These are phyloP conservation scores for Melipona quadrifasciata DNA, from an alignment of 1,140 invertebrate species.

Conservation along the genomic window DNA sequence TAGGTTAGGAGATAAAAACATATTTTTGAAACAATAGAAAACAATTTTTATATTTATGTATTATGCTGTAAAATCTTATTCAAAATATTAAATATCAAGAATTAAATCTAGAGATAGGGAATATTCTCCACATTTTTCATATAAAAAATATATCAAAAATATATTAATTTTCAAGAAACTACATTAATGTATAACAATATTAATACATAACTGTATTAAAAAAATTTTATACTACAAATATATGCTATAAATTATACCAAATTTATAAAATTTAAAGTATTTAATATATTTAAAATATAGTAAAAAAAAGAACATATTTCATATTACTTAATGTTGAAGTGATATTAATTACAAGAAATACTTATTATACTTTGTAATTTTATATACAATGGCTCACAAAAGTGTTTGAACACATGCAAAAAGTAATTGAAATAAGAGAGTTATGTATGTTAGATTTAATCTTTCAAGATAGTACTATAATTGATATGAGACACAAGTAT, in stretches of 20 bases:
- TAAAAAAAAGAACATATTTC: neutral
- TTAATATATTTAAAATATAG: neutral
- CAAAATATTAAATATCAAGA: neutral
- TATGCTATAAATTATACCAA: neutral
- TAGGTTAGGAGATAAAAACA: neutral
- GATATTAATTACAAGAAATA: neutral
- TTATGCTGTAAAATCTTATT: neutral
- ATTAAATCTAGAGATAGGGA: neutral
- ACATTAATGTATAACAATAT: too few relatives aligned
- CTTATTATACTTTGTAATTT: neutral
- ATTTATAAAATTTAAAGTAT: neutral
- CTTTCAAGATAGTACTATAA: too few relatives aligned
- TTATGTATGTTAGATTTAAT: too few relatives aligned
- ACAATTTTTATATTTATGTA: neutral
- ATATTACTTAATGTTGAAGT: neutral
- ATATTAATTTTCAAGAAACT: too few relatives aligned
- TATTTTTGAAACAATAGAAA: neutral
- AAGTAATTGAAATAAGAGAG: too few relatives aligned
- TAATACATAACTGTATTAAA: too few relatives aligned
- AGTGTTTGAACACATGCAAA: too few relatives aligned
- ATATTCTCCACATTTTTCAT: too few relatives aligned
- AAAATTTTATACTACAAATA: neutral
- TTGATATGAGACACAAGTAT: too few relatives aligned
- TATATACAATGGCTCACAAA: neutral
- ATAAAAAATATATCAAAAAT: too few relatives aligned